Percentiles rank a stretch among this genome's conserved stretches.
phyloP scores from a whole-genome alignment of 2,888 invertebrate species.

The Allolobophora icterica region DNA sequence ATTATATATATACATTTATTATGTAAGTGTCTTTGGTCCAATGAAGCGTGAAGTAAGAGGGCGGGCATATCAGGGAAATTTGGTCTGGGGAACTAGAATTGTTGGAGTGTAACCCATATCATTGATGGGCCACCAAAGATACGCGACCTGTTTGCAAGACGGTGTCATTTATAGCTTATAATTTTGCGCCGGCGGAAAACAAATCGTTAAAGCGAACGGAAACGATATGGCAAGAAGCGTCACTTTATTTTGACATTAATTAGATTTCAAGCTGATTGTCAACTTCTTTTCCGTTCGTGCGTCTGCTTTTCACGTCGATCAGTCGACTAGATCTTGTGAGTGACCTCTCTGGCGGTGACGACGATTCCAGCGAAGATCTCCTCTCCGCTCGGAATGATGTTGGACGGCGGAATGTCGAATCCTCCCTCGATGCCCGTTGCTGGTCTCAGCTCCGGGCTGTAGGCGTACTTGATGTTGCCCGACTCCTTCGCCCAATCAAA shows the following conservation, averaged over 20 bases:
- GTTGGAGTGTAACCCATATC: too few relatives aligned
- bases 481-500: constrained; percentile 90
- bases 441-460: constrained; percentile 79
- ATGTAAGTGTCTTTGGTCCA: too few relatives aligned
- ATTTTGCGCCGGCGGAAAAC: neutral
- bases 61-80: too few relatives aligned
- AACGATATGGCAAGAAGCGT: neutral
- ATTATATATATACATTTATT: too few relatives aligned
- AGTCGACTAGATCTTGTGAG: constrained; percentile 1
- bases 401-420: constrained; percentile 35
- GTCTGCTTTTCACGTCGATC: neutral
- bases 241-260: neutral
- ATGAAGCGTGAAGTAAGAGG: too few relatives aligned
- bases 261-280: neutral
- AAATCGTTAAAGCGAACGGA: neutral
- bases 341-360: constrained; percentile 5
- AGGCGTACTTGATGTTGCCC: constrained; percentile 83
- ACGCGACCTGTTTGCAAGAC: neutral
- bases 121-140: neutral
- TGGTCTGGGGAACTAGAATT: too few relatives aligned
- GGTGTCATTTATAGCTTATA: neutral
- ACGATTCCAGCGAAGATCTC: constrained; percentile 40
- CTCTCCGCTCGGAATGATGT: constrained; percentile 40
- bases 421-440: constrained; percentile 35
- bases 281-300: neutral